phyloP scores from a whole-genome alignment of 1,140 invertebrate species.

The Zaprionus nigranus region DNA sequence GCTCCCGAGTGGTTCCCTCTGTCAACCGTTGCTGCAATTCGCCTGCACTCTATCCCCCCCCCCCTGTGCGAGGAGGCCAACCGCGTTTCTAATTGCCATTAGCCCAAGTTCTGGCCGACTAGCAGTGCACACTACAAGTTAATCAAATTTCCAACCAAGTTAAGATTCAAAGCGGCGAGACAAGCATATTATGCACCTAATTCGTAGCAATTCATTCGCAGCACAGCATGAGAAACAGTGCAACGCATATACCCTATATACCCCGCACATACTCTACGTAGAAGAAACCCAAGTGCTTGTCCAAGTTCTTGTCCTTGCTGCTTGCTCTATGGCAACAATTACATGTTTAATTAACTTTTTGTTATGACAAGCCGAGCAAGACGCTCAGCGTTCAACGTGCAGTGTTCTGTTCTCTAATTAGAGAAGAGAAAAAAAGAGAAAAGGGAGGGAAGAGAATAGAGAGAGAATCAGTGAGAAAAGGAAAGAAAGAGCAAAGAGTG shows the following conservation, averaged over 20 bases:
- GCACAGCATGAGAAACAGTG: background rate
- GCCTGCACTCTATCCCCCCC: background rate
- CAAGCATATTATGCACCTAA: background rate
- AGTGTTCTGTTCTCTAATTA: constrained; percentile 52
- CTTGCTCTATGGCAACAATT: constrained; percentile 64
- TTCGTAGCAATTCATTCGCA: background rate
- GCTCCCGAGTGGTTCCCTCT: constrained; percentile 22
- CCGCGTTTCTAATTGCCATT: constrained; percentile 57
- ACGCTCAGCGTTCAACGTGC: background rate
- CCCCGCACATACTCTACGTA: background rate
- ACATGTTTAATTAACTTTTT: constrained; percentile 81
- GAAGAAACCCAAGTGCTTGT: background rate
- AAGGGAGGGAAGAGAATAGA: background rate
- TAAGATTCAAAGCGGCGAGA: background rate
- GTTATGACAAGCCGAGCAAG: constrained; percentile 56
- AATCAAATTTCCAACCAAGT: constrained; percentile 50
- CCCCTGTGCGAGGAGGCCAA: background rate
- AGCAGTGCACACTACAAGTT: constrained; percentile 28
- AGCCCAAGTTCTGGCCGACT: constrained; percentile 10
- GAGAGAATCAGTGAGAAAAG: background rate
- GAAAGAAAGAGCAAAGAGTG: background rate
- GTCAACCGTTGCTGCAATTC: constrained; percentile 13
- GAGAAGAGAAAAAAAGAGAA: constrained; percentile 48
- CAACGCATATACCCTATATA: constrained; percentile 10
- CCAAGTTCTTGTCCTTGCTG: constrained; percentile 49